These are phyloP conservation scores for Cassiopea xamachana DNA, from an alignment of 30 jellyfish, hydroid and myxozoan species.

Conservation along the genomic window DNA sequence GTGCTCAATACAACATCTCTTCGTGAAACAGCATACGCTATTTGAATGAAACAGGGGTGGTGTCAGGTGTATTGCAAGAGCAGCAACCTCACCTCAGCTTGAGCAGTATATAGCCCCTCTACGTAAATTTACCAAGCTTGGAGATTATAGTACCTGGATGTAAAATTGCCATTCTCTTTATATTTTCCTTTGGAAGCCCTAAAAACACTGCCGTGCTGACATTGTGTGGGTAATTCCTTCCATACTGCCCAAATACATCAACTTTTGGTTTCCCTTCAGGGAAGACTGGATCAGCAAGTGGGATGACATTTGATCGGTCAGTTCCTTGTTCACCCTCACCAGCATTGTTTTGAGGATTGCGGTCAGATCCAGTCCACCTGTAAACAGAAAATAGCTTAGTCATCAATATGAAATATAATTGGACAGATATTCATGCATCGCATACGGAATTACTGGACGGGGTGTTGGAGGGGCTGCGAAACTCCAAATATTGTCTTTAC, in stretches of 20 bases:
- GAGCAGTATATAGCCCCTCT: neutral
- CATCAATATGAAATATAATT: too few relatives aligned
- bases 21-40: too few relatives aligned
- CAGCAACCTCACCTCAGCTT: too few relatives aligned
- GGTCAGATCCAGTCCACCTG: slow-evolving; percentile 86
- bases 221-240: slow-evolving; percentile 49
- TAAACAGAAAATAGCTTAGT: too few relatives aligned
- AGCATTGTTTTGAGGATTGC: slow-evolving; percentile 76
- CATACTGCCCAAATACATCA: slow-evolving; percentile 58
- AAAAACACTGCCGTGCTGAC: slow-evolving; percentile 5
- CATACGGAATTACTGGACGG: too few relatives aligned
- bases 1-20: too few relatives aligned
- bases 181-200: slow-evolving; percentile 28
- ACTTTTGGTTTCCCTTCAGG: slow-evolving; percentile 55
- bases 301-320: slow-evolving; percentile 76
- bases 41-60: too few relatives aligned
- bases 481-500: too few relatives aligned
- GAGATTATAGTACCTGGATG: slow-evolving; percentile 6
- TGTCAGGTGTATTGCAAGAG: too few relatives aligned
- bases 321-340: slow-evolving; percentile 74
- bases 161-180: slow-evolving; percentile 47
- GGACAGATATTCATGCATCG: too few relatives aligned
- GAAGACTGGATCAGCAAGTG: slow-evolving; percentile 39
- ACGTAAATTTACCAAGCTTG: neutral
- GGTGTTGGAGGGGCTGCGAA: too few relatives aligned